A percentile compares a stretch with the other conserved stretches of the same genome.
These are phyloP conservation scores for Crax fasciolata DNA, from an alignment of 2,797 vertebrate genomes.

Conservation along the genomic window DNA sequence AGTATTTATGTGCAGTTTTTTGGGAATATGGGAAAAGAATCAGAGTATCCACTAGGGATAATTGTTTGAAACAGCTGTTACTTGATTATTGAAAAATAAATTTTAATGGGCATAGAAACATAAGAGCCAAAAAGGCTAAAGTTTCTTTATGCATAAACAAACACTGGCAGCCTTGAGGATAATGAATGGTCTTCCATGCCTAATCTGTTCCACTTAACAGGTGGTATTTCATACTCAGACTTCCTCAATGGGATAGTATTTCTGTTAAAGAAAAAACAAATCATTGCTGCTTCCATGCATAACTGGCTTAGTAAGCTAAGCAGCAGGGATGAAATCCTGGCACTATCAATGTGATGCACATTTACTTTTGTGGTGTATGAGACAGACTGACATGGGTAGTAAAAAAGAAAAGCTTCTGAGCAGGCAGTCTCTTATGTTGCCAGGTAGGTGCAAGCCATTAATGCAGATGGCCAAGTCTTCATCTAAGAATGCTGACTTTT, in stretches of 20 bases:
- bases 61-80: constrained; percentile 56
- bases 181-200: constrained; percentile 16
- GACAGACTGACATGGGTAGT: background rate
- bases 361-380: background rate
- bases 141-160: constrained; percentile 46
- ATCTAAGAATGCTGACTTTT: background rate
- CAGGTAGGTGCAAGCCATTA: constrained; percentile 2
- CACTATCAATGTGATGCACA: background rate
- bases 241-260: constrained; percentile 43
- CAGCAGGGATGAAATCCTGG: background rate
- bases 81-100: constrained; percentile 70
- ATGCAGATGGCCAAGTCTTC: background rate
- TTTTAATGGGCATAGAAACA: constrained; percentile 25
- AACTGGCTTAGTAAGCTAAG: background rate
- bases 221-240: constrained; percentile 13
- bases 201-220: constrained; percentile 35
- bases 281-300: background rate
- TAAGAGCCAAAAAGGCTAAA: constrained; percentile 16
- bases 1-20: constrained; percentile 4
- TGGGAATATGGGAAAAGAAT: constrained; percentile 25
- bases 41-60: background rate
- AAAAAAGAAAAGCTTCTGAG: background rate
- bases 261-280: constrained; percentile 21
- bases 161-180: background rate
- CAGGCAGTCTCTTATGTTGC: background rate